Evolutionary conservation across 2,888 invertebrate species (phyloP).

Genomic region (Epinotia demarniana): DNA sequence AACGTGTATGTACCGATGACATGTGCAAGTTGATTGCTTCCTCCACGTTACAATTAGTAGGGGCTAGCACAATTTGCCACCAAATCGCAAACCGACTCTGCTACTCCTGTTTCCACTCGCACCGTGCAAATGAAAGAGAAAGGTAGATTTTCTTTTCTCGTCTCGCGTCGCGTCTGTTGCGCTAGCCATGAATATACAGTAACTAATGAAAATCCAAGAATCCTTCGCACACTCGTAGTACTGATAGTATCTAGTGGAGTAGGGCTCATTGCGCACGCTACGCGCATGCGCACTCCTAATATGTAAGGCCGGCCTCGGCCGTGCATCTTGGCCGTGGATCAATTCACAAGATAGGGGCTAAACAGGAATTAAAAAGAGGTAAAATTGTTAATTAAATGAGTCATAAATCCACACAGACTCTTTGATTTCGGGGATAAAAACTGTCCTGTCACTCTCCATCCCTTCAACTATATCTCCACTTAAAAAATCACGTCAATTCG

Average conservation of each 20-base stretch:
- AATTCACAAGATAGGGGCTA: constrained; percentile 48
- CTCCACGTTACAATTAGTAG: not conserved
- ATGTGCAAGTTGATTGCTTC: not conserved
- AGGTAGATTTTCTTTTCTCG: not conserved
- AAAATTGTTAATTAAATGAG: no score
- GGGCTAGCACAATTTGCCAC: not conserved
- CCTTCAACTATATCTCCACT: no score
- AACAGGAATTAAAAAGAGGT: not conserved
- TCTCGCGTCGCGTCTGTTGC: not conserved
- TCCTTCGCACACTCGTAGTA: constrained; percentile 22
- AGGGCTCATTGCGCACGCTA: constrained; percentile 65
- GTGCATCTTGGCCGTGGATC: constrained; percentile 49
- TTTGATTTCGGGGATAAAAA: no score
- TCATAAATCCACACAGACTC: no score
- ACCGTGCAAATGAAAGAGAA: no score
- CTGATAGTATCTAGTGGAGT: constrained; percentile 51
- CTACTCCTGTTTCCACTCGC: no score
- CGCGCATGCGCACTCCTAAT: constrained; percentile 77
- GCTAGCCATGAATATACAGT: not conserved
- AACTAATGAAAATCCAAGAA: constrained; percentile 16
- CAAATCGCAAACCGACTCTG: not conserved
- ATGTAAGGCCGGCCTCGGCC: constrained; percentile 74
- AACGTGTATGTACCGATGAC: no score
- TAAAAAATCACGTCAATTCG: no score
- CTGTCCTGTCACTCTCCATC: no score